Evolutionary conservation across 2,797 vertebrate genomes (phyloP), one percentile per base, ranked within the genome.

Genomic region (Paedocypris micromegethes): DNA sequence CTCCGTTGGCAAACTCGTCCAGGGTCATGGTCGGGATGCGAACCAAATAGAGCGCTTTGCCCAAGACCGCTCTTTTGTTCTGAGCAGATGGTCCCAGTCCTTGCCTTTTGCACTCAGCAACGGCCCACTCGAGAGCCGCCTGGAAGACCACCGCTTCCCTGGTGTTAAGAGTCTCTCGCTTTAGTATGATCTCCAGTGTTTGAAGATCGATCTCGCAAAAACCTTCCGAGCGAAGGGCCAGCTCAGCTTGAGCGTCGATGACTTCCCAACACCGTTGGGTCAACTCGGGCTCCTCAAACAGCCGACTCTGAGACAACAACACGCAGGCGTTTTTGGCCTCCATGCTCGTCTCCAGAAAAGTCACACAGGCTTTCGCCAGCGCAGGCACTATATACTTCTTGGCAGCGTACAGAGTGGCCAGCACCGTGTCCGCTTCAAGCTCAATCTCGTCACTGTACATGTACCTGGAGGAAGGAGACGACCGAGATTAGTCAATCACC

Each of bases 351-450:
- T 94, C 92, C 87, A 94, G 83, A 80, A 94, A 94, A 79, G 83
- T 91, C 73, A 94, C 93, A 2, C 93, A 94, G 65, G 93, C 92
- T 78, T 92, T 93, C 5, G 92, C 93, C 77, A 94, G 80, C 0
- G 92, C 91, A 3, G 92, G 92, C 62, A 94, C 93, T 0, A 94
- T 93, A 81, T 94, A 94, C 80, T 94, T 94, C 84, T 94, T 94
- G 81, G 93, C 93, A 44, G 92, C 93, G 0, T 94, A 94, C n/a
- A 94, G 79, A 0, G 93, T 93, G 75, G 93, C 93, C 72, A 94
- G 88, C 81, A 94, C 93, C 0, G 93, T 93, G 85, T 94, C 93
- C 0, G 93, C 92, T 77, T 94, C 93, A 83, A 94, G 87, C 58
- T 94, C 92, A 49, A 94, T 93, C 85, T 94, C 92, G 0, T 94